Base-by-base conservation (phyloP, 2,888 invertebrate genomes). In the Glaucopsyche alexis region DNA sequence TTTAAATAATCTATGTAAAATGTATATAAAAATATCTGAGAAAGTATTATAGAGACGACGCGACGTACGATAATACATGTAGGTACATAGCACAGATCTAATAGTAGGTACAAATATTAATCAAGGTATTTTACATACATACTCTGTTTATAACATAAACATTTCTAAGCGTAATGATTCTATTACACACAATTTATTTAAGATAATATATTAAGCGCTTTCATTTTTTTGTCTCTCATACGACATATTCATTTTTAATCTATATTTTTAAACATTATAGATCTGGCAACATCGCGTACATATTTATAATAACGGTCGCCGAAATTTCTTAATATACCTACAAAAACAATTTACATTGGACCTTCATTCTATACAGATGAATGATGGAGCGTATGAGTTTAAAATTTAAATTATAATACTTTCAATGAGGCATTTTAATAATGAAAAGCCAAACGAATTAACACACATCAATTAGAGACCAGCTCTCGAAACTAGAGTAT, bases 91-190 rank as follows among this genome's bases (percentile, higher is more conserved):
- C 90, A 91, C 90, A 90, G 90, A 89, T 91, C 91, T 91, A 92
- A 90, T 88, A 88, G 86, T 73, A 74, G 75, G 88, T 90, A 91
- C 87, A 86, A 87, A 89, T 86, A 90, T 88, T 85, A 87, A 87
- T 86, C 85, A 89, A 90, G 87, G 89, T 87, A 89, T 87, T 87
- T 87, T 84, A 88, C 87, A 87, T 89, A 90, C 86, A 88, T 88
- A 87, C 86, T 87, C 85, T 84, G 84, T 86, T 82, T 82, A 82
- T 60, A 86, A 91, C 91, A 89, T 84, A 87, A 89, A 87, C 83
- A 83, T 85, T 85, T 88, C 89, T 92, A 92, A 91, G 91, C 92
- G 90, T 91, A 90, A 89, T 87, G 82, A 87, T 85, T 86, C 91
- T 91, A 91, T 89, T 84, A 91, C 91, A 92, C 89, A 92, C 88